Percentiles rank a stretch among this genome's conserved stretches.
Evolutionary conservation across 92 coral and sea anemone species (phyloP).

Genomic region (Heteractis magnifica): DNA sequence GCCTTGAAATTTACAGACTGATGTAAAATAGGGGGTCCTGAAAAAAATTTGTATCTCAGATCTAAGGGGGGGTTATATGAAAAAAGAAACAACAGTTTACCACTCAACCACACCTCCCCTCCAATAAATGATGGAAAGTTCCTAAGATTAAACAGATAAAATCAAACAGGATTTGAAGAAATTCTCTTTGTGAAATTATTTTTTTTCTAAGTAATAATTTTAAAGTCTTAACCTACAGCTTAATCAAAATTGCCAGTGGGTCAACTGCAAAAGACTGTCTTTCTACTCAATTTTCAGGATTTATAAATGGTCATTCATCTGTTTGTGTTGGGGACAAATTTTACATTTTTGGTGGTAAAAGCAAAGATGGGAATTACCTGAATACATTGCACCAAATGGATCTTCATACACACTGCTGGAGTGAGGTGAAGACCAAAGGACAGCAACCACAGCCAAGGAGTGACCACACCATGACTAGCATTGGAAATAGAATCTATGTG

Average conservation of each 20-base stretch:
- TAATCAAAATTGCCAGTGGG: neutral
- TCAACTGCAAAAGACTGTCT: neutral
- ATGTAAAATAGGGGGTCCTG: too few relatives aligned
- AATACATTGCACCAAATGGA: conserved; percentile 25
- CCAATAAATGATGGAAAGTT: too few relatives aligned
- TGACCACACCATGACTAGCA: conserved; percentile 7
- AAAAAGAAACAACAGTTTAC: too few relatives aligned
- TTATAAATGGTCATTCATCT: conserved; percentile 18
- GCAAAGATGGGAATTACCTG: conserved; percentile 14
- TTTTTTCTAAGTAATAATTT: too few relatives aligned
- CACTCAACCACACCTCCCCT: too few relatives aligned
- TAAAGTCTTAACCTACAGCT: too few relatives aligned
- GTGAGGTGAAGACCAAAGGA: conserved; percentile 8
- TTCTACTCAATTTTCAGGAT: neutral
- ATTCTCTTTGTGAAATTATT: too few relatives aligned
- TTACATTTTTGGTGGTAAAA: conserved; percentile 37
- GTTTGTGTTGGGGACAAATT: conserved; percentile 12
- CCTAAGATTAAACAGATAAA: too few relatives aligned
- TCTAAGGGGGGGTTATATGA: too few relatives aligned
- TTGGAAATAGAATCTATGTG: conserved; percentile 7
- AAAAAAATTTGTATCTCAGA: too few relatives aligned
- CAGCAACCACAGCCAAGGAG: conserved; percentile 21
- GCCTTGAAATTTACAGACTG: too few relatives aligned
- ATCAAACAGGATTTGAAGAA: too few relatives aligned
- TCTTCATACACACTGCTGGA: conserved; percentile 18